These are phyloP conservation scores for Halcyon badia DNA, from an alignment of 2,797 vertebrate species.

Conservation along the genomic window DNA sequence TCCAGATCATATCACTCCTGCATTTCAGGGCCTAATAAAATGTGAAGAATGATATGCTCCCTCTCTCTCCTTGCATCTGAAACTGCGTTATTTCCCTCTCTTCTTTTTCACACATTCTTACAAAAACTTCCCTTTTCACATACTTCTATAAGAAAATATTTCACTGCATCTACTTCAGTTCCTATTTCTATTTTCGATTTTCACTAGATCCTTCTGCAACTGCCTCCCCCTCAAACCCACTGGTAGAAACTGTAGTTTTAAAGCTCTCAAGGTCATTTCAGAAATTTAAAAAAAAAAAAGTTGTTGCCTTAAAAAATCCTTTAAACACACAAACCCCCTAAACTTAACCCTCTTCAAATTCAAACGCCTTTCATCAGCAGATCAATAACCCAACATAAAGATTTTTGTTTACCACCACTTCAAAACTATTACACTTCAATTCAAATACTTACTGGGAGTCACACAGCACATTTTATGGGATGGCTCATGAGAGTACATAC, in stretches of 20 bases:
- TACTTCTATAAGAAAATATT: slow-evolving; percentile 67
- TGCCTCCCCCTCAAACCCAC: slow-evolving; percentile 37
- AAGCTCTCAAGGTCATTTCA: slow-evolving; percentile 63
- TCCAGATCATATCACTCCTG: slow-evolving; percentile 57
- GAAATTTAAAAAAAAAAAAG: not conserved
- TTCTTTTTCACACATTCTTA: slow-evolving; percentile 68
- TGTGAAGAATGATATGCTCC: slow-evolving; percentile 63
- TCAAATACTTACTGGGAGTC: slow-evolving; percentile 70
- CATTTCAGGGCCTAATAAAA: slow-evolving; percentile 72
- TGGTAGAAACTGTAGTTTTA: slow-evolving; percentile 57
- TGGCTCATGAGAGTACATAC: slow-evolving; percentile 49
- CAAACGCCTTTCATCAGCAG: slow-evolving; percentile 59
- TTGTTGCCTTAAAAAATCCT: slow-evolving; percentile 10
- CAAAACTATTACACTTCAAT: slow-evolving; percentile 72
- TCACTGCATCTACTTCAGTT: slow-evolving; percentile 69
- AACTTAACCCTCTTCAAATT: slow-evolving; percentile 50
- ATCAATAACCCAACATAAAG: slow-evolving; percentile 57
- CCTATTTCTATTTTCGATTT: slow-evolving; percentile 74
- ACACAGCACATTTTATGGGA: slow-evolving; percentile 61
- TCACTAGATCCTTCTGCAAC: slow-evolving; percentile 54
- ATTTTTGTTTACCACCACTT: slow-evolving; percentile 66
- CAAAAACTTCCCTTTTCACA: slow-evolving; percentile 80
- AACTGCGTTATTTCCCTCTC: slow-evolving; percentile 71
- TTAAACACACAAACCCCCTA: slow-evolving; percentile 27
- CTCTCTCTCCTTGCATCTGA: slow-evolving; percentile 31